Percentiles rank a stretch among this genome's conserved stretches.
Evolutionary conservation across 2,797 vertebrate species (phyloP).

Genomic region (Xyrichtys novacula): DNA sequence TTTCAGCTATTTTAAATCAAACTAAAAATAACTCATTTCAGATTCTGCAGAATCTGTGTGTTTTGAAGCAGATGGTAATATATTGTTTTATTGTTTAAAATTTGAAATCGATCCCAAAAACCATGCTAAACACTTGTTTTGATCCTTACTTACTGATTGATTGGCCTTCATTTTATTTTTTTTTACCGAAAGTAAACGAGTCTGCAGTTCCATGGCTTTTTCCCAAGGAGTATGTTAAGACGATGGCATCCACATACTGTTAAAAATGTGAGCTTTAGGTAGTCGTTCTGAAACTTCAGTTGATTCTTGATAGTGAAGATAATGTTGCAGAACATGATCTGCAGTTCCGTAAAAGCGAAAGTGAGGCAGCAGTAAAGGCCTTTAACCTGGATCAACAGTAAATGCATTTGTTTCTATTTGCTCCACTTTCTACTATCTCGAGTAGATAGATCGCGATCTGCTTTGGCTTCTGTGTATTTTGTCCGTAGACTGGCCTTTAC

Average conservation of each 20-base stretch:
- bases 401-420: too few relatives aligned
- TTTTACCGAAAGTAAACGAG: conserved; percentile 28
- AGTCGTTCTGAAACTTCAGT: conserved; percentile 62
- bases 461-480: too few relatives aligned
- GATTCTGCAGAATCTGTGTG: too few relatives aligned
- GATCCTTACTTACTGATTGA: conserved; percentile 11
- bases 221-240: conserved; percentile 45
- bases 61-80: conserved; percentile 4
- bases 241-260: conserved; percentile 43
- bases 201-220: conserved; percentile 35
- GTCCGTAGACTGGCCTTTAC: too few relatives aligned
- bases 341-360: conserved; percentile 63
- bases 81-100: too few relatives aligned
- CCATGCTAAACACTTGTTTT: too few relatives aligned
- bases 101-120: too few relatives aligned
- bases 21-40: too few relatives aligned
- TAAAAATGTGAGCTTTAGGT: too few relatives aligned
- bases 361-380: conserved; percentile 23
- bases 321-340: conserved; percentile 62
- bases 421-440: too few relatives aligned
- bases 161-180: conserved; percentile 13
- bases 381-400: too few relatives aligned
- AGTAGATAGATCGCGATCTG: conserved; percentile 11
- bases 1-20: too few relatives aligned
- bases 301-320: conserved; percentile 72